Conservation (phyloP, 2,113 vertebrate species). For the Onychorhynchus coronatus region DNA sequence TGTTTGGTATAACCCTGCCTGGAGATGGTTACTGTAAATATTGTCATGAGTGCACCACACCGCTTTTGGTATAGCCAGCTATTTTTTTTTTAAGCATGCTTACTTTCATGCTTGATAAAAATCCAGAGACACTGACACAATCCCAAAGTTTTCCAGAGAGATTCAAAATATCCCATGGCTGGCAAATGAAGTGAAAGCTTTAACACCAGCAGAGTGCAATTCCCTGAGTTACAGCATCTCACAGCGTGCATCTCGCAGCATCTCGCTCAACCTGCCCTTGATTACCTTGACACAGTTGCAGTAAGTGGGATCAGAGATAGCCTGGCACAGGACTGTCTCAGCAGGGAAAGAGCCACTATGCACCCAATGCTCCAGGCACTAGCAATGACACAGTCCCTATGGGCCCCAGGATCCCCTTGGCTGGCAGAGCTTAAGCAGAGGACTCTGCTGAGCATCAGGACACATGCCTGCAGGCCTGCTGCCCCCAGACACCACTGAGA, state of each 20-base stretch:
- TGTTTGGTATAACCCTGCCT: not conserved
- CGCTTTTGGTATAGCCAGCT: not conserved
- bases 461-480: not conserved
- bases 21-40: not conserved
- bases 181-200: not conserved
- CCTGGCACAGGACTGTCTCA: not conserved
- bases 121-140: not conserved
- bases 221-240: not conserved
- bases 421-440: not conserved
- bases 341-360: not conserved
- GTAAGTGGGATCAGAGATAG: not conserved
- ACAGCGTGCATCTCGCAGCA: not conserved
- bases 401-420: not conserved
- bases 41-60: not conserved
- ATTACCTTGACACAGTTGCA: not conserved
- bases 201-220: not conserved
- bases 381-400: not conserved
- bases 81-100: not conserved
- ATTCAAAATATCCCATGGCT: not conserved
- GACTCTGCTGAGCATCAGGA: not conserved
- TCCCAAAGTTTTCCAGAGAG: not conserved
- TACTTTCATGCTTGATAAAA: not conserved
- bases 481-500: rapidly evolving
- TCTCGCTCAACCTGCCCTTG: not conserved
- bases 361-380: rapidly evolving